phyloP scores from a whole-genome alignment of 1,140 invertebrate genomes.

The Caerostris extrusa region DNA sequence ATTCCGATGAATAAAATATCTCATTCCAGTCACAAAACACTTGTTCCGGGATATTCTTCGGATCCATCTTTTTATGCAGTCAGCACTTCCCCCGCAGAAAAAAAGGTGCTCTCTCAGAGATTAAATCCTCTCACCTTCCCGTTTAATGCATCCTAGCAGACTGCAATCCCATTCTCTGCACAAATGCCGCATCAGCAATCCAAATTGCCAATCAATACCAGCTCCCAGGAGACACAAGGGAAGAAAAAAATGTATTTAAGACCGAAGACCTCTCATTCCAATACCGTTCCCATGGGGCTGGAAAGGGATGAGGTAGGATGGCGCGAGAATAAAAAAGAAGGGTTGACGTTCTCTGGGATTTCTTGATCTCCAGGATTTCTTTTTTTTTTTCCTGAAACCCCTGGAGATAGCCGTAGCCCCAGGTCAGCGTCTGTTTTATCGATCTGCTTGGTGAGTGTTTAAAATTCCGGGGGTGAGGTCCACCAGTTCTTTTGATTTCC shows the following conservation, averaged over 20 bases:
- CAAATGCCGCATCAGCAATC: conserved; percentile 27
- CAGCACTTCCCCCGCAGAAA: no score
- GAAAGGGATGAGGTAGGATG: not conserved
- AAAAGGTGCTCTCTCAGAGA: not conserved
- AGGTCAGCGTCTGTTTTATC: not conserved
- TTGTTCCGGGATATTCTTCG: no score
- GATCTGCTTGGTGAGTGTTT: conserved; percentile 3
- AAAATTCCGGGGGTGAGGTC: no score
- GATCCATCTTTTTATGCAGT: no score
- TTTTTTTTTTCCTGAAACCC: not conserved
- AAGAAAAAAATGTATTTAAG: not conserved
- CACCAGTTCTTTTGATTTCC: no score
- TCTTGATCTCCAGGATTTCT: conserved; percentile 4
- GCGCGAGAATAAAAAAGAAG: not conserved
- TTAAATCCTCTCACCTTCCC: conserved; percentile 16
- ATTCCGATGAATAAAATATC: no score
- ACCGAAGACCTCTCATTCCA: not conserved
- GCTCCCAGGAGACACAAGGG: not conserved
- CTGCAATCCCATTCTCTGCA: not conserved
- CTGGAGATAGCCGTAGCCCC: not conserved
- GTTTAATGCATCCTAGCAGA: not conserved
- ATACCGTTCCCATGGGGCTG: not conserved
- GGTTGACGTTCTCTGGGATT: conserved; percentile 1
- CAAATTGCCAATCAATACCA: conserved; percentile 31
- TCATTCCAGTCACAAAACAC: no score